A percentile compares a stretch with the other conserved stretches of the same genome.
phyloP scores from a whole-genome alignment of 2,888 invertebrate species.

The Alloplasta piceator region DNA sequence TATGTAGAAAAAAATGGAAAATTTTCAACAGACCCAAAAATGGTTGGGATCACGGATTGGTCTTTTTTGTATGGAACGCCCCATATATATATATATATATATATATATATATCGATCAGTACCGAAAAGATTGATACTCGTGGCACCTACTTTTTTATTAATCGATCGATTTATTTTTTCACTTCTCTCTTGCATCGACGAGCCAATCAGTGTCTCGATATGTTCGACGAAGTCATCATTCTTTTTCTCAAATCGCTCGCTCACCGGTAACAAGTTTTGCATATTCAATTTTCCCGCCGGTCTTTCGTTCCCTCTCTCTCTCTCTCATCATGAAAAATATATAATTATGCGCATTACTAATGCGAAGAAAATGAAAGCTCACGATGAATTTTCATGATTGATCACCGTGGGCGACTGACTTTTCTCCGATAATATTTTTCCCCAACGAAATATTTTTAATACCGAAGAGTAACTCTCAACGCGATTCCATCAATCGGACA shows the following conservation, averaged over 20 bases:
- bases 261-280: constrained; percentile 11
- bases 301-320: neutral
- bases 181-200: neutral
- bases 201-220: constrained; percentile 17
- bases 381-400: constrained; percentile 29
- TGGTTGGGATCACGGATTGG: too few species aligned
- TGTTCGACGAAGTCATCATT: neutral
- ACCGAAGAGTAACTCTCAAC: neutral
- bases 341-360: constrained; percentile 29
- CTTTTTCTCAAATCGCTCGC: constrained; percentile 1
- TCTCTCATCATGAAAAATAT: neutral
- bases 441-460: neutral
- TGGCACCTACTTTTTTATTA: neutral
- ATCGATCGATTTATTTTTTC: neutral
- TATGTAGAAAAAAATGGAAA: too few species aligned
- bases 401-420: constrained; percentile 13
- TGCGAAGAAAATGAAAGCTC: neutral
- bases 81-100: too few species aligned
- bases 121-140: neutral
- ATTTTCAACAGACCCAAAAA: too few species aligned
- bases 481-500: too few species aligned
- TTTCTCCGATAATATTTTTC: neutral
- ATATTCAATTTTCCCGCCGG: constrained; percentile 23
- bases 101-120: neutral
- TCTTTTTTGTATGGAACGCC: too few species aligned